phyloP scores from a whole-genome alignment of 2,113 vertebrate genomes.

The Otis tarda region DNA sequence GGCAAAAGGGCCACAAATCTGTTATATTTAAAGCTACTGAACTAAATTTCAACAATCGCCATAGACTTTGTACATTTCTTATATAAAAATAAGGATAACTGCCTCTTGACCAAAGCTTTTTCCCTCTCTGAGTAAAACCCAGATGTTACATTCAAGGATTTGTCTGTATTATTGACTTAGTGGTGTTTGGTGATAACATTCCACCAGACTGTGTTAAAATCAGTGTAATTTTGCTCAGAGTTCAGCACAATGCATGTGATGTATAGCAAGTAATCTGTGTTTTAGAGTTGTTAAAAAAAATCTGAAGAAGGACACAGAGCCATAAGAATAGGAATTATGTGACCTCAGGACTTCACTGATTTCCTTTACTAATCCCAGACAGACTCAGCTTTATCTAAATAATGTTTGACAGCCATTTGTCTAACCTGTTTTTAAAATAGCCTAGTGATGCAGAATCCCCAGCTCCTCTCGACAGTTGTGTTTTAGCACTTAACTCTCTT shows the following conservation, averaged over 20 bases:
- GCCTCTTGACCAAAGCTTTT: not conserved
- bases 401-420: not conserved
- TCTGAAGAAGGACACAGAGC: not conserved
- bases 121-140: not conserved
- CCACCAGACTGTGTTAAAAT: not conserved
- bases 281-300: not conserved
- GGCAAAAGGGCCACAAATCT: conserved; percentile 26
- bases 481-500: not conserved
- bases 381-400: not conserved
- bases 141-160: not conserved
- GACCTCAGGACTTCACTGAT: not conserved
- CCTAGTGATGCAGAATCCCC: not conserved
- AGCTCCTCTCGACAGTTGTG: not conserved
- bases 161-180: not conserved
- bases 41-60: not conserved
- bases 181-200: not conserved
- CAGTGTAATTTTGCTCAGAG: not conserved
- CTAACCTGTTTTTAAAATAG: not conserved
- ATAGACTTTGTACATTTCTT: not conserved
- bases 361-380: not conserved
- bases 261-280: not conserved
- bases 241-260: not conserved
- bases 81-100: not conserved
- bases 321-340: not conserved
- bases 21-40: not conserved